These are phyloP conservation scores for Salvator merianae DNA, from an alignment of 2,113 vertebrate genomes.

Conservation along the genomic window DNA sequence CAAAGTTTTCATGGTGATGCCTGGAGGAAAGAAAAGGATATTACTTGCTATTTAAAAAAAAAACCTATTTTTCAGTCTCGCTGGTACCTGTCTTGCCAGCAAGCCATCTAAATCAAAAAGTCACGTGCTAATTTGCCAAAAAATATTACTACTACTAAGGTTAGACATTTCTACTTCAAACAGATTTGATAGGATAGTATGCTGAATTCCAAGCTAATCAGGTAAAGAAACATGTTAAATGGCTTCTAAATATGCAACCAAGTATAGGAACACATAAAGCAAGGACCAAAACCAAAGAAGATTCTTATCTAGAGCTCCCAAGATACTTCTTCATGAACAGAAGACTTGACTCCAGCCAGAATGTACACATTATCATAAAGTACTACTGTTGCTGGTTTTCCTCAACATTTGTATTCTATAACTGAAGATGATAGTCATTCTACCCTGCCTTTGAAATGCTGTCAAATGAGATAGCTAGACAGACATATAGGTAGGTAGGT, in stretches of 20 bases:
- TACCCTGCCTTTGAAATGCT: background rate
- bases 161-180: background rate
- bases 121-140: background rate
- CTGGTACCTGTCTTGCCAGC: accelerated
- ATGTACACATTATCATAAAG: background rate
- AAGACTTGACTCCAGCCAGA: background rate
- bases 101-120: slow-evolving; percentile 4
- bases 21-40: slow-evolving; percentile 70
- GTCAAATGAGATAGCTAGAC: too few relatives aligned
- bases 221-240: background rate
- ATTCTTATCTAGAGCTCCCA: background rate
- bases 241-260: background rate
- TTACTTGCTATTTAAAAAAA: slow-evolving; percentile 4
- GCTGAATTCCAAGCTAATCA: background rate
- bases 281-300: background rate
- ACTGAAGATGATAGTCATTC: background rate
- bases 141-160: background rate
- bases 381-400: too few relatives aligned
- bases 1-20: slow-evolving; percentile 98
- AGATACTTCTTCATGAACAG: background rate
- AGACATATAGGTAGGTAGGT: too few relatives aligned
- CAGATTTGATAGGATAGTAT: background rate
- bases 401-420: background rate
- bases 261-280: background rate
- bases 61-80: background rate